Percentiles rank a stretch among this genome's conserved stretches.
Conservation (phyloP, 2,797 vertebrate genomes). For the Micrastur ruficollis region DNA sequence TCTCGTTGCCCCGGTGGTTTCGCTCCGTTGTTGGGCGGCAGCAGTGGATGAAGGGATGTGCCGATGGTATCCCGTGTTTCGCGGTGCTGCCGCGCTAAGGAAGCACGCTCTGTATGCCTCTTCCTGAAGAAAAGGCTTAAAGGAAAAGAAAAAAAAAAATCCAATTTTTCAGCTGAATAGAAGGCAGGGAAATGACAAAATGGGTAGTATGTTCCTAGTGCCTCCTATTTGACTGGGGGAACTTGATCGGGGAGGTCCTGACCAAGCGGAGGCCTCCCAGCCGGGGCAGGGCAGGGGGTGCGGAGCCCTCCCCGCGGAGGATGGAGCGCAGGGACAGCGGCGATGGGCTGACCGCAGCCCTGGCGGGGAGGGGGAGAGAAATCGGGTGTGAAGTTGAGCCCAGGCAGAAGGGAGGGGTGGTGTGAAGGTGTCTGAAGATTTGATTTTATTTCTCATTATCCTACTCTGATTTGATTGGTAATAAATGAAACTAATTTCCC, state of each 20-base stretch:
- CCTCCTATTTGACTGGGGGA: neutral
- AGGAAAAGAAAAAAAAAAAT: neutral
- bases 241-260: neutral
- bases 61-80: neutral
- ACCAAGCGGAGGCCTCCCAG: no score
- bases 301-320: no score
- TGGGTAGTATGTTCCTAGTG: neutral
- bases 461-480: neutral
- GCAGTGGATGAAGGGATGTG: neutral
- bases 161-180: neutral
- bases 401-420: neutral
- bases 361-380: neutral
- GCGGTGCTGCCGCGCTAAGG: neutral
- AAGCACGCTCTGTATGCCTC: neutral
- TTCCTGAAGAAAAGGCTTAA: neutral
- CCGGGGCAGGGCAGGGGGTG: no score
- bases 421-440: neutral
- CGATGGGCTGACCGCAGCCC: no score
- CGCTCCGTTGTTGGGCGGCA: neutral
- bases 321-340: no score
- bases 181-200: neutral
- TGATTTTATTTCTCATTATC: neutral
- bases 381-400: neutral
- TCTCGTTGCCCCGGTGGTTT: fast-evolving
- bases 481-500: neutral